phyloP scores from a whole-genome alignment of 2,113 vertebrate genomes.

The Rhinogobius similis region DNA sequence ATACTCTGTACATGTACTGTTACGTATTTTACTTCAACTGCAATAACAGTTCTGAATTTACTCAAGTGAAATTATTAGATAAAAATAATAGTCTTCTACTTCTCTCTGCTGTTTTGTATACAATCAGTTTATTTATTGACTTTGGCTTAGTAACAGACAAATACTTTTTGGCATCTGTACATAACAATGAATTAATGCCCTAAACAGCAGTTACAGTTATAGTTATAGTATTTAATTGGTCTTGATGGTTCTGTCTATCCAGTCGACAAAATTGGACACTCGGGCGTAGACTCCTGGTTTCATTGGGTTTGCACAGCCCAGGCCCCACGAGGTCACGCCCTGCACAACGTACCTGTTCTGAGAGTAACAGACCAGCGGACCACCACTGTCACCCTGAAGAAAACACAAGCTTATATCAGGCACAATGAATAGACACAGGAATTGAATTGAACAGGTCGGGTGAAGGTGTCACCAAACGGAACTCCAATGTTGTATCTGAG shows the following conservation, averaged over 20 bases:
- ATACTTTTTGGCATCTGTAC: neutral
- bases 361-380: conserved; percentile 87
- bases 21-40: too few relatives aligned
- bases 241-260: conserved; percentile 81
- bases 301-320: conserved; percentile 91
- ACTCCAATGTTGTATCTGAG: too few relatives aligned
- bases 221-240: conserved; percentile 25
- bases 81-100: neutral
- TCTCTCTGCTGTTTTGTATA: neutral
- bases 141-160: neutral
- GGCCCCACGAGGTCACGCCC: conserved; percentile 96
- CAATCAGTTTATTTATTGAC: neutral
- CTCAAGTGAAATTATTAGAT: too few relatives aligned
- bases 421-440: neutral
- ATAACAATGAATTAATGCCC: neutral
- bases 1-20: neutral
- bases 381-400: conserved; percentile 93
- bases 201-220: conserved; percentile 11
- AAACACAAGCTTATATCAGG: conserved; percentile 6
- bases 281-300: conserved; percentile 95
- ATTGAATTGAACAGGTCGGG: too few relatives aligned
- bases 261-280: conserved; percentile 84
- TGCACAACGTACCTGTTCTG: conserved; percentile 87
- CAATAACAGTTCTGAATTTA: too few relatives aligned
- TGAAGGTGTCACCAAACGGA: too few relatives aligned